Percentiles rank a stretch among this genome's conserved stretches.
These are phyloP conservation scores for Athalia cordata DNA, from an alignment of 2,888 invertebrate species.

Conservation along the genomic window DNA sequence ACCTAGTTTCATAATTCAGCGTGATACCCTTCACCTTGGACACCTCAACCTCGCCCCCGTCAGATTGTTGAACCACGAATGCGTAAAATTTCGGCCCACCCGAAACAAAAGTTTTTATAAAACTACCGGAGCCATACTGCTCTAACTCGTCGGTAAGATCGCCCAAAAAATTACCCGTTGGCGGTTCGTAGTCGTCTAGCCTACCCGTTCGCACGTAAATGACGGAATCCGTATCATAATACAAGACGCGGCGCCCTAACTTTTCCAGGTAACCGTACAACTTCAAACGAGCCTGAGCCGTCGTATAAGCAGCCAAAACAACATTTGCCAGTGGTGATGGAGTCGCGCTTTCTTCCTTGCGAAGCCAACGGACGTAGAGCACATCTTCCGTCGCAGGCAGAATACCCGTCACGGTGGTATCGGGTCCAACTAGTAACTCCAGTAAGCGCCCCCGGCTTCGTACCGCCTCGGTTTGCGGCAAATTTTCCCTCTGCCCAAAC, in stretches of 20 bases:
- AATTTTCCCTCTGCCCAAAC: conserved; percentile 47
- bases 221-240: conserved; percentile 68
- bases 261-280: conserved; percentile 62
- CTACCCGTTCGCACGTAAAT: conserved; percentile 54
- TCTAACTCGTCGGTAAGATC: conserved; percentile 45
- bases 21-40: conserved; percentile 51
- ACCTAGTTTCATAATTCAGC: conserved; percentile 47
- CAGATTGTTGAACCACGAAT: conserved; percentile 55
- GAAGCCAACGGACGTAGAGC: conserved; percentile 46
- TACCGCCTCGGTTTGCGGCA: conserved; percentile 33
- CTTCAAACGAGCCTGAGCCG: conserved; percentile 63
- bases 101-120: conserved; percentile 63
- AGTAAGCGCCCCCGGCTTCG: conserved; percentile 13
- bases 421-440: conserved; percentile 48
- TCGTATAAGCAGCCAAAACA: too few relatives aligned
- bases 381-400: conserved; percentile 50
- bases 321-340: too few relatives aligned
- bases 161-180: conserved; percentile 61
- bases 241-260: conserved; percentile 60
- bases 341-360: too few relatives aligned
- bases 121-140: conserved; percentile 55
- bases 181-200: conserved; percentile 50
- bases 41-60: conserved; percentile 41
- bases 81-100: conserved; percentile 67
- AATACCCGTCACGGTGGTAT: conserved; percentile 48